phyloP scores from a whole-genome alignment of 2,113 vertebrate genomes.

The Tragulus kanchil region DNA sequence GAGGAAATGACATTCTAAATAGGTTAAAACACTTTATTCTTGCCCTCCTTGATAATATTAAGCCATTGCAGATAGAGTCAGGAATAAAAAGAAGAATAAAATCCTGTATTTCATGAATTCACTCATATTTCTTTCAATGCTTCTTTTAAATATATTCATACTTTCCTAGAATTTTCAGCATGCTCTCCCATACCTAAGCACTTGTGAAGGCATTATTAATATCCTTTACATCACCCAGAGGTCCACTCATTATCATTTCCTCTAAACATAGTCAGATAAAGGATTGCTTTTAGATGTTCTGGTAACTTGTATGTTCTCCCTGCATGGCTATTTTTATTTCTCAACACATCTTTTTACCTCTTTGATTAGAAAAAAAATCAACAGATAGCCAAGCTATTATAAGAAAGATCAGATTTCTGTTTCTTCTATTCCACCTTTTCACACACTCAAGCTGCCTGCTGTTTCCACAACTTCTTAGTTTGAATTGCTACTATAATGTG shows the following conservation, averaged over 20 bases:
- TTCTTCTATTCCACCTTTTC: neutral
- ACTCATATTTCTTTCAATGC: neutral
- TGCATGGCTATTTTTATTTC: neutral
- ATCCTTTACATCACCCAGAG: neutral
- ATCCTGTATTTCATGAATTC: neutral
- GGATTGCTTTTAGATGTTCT: neutral
- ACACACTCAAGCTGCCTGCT: neutral
- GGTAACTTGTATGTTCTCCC: neutral
- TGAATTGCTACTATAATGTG: neutral
- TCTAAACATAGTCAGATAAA: neutral
- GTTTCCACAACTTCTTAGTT: neutral
- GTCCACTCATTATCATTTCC: neutral
- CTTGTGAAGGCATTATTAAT: neutral
- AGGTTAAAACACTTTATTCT: neutral
- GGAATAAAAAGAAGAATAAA: neutral
- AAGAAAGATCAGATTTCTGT: neutral
- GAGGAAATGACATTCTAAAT: slow-evolving; percentile 37
- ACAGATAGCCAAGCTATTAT: neutral
- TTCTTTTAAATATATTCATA: neutral
- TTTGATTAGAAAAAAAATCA: neutral
- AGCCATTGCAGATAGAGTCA: neutral
- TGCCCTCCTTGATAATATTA: neutral
- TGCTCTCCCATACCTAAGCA: neutral
- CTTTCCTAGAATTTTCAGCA: neutral
- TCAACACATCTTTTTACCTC: neutral